Conservation (phyloP, 2,113 vertebrate species). For the Dascyllus trimaculatus region DNA sequence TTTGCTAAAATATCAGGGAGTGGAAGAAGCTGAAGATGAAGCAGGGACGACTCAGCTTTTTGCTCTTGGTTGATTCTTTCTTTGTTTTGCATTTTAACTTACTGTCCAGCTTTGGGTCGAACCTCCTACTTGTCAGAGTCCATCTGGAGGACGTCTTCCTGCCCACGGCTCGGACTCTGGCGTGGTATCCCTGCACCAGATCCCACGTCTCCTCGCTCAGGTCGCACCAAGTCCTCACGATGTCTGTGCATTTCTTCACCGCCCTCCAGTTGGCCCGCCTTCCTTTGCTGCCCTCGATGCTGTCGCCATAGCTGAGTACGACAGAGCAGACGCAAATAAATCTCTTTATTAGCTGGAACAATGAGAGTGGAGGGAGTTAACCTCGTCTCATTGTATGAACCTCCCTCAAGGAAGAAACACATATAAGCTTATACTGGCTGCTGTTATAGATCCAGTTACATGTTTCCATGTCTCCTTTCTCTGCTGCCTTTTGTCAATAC, state of each 20-base stretch:
- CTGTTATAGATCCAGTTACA: slow-evolving; percentile 4
- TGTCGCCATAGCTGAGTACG: slow-evolving; percentile 88
- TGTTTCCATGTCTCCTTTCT: background rate
- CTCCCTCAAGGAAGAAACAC: background rate
- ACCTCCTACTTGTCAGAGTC: slow-evolving; percentile 82
- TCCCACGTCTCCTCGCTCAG: slow-evolving; percentile 89
- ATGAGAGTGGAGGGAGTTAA: background rate
- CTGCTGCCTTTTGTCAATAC: background rate
- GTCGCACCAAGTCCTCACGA: slow-evolving; percentile 87
- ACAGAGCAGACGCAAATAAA: slow-evolving; percentile 1
- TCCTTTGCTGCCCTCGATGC: slow-evolving; percentile 58
- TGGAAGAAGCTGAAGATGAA: too few relatives aligned
- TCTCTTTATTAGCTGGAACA: background rate
- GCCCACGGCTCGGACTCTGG: slow-evolving; percentile 84
- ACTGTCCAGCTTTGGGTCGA: slow-evolving; percentile 91
- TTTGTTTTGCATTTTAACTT: slow-evolving; percentile 71
- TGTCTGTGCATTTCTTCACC: slow-evolving; percentile 83
- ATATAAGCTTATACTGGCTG: too few relatives aligned
- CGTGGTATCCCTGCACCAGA: slow-evolving; percentile 86
- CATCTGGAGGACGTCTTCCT: slow-evolving; percentile 83
- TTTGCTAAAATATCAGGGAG: too few relatives aligned
- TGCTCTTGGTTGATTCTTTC: too few relatives aligned
- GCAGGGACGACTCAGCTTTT: too few relatives aligned
- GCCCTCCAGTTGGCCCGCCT: slow-evolving; percentile 84
- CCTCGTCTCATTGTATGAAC: background rate